Base-by-base conservation (phyloP, 2,888 invertebrate genomes). In the Caenorhabditis panamensis region DNA sequence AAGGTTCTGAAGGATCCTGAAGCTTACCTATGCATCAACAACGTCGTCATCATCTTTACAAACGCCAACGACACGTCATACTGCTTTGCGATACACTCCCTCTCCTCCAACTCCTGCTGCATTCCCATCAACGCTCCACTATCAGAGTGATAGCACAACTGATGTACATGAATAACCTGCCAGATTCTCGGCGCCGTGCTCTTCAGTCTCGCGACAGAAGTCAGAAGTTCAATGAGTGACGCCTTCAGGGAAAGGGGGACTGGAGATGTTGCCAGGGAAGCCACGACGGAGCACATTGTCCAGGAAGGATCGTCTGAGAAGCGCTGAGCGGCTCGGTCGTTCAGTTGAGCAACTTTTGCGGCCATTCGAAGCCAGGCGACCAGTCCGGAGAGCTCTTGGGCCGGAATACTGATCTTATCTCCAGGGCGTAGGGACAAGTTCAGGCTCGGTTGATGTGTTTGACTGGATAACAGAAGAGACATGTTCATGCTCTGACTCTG, bases 51-150 rank as follows among this genome's bases (percentile, higher is more conserved):
- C 53, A 90, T 63, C 37, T 82, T 76, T 8, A 86, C 80, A 54
- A 86, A 85, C 2, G 88, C 88, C 22, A 88, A 67, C 8, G 89
- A 84, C 18, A 79, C 85, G 53, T 88, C 86, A 56, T 87, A 89
- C 26, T 83, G 67, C 36, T 85, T 86, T 22, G 54, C 53, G 4
- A 76, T 53, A 47, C 88, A 84, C 71, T 89, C 89, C 53, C 83
- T 66, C 56, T 89, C 86, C n/a, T 89, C 89, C 54, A 89, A 68
- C 51, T 89, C 89, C 53, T 83, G 79, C 81, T 89, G 86, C 63
- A 89, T 80, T 56, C 89, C 89, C 56, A 71, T 59, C 53, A 87
- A 63, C 6, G 75, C 54, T n/a, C 85, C 84, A 37, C 62, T 73
- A n/a, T 82, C 83, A 11, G 72, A 51, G 44, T 62, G 37, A 37